phyloP scores from a whole-genome alignment of 2,113 vertebrate genomes.

The Eclectus roratus region DNA sequence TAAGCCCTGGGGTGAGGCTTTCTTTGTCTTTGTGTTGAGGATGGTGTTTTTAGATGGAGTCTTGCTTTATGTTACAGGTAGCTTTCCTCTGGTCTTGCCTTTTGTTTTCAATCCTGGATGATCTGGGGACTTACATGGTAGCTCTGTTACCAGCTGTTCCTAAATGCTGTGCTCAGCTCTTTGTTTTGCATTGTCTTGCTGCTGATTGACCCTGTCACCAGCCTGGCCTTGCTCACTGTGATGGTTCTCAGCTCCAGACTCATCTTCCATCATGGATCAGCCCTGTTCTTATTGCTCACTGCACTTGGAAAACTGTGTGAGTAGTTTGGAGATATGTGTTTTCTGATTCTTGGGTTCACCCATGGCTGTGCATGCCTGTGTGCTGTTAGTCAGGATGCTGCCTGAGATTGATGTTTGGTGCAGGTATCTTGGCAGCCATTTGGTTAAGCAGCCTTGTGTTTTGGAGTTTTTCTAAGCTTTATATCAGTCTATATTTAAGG shows the following conservation, averaged over 20 bases:
- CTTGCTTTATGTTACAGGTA: fast-evolving
- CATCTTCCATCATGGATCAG: background rate
- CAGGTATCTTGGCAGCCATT: background rate
- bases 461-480: background rate
- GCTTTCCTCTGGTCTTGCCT: fast-evolving
- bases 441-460: background rate
- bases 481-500: background rate
- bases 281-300: background rate
- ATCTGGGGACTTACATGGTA: fast-evolving
- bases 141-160: background rate
- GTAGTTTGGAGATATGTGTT: background rate
- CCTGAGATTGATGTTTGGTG: background rate
- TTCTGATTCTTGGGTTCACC: background rate
- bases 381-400: background rate
- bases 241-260: background rate
- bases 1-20: background rate
- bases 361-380: background rate
- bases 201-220: background rate
- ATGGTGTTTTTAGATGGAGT: fast-evolving
- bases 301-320: background rate
- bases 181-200: background rate
- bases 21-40: fast-evolving
- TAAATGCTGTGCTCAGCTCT: background rate
- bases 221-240: background rate
- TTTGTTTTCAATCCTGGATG: fast-evolving